These are phyloP conservation scores for Atethmia centrago DNA, from an alignment of 2,888 invertebrate genomes.

Conservation along the genomic window DNA sequence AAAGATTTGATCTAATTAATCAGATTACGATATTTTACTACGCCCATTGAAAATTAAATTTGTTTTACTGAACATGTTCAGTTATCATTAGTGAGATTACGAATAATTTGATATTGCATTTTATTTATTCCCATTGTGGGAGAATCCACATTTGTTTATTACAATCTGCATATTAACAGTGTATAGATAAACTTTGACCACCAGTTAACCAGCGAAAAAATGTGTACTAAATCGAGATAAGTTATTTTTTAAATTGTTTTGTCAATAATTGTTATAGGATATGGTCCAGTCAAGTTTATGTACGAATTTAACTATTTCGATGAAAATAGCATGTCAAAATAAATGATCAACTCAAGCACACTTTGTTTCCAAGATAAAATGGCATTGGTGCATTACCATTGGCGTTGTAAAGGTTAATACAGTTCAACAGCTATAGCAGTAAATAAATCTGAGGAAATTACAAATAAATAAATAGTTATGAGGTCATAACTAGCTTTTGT, in stretches of 20 bases:
- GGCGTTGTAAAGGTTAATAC: slow-evolving; percentile 43
- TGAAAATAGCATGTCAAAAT: slow-evolving; percentile 34
- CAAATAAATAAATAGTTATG: slow-evolving; percentile 47
- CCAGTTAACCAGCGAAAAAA: slow-evolving; percentile 7
- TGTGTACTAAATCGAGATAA: slow-evolving; percentile 2
- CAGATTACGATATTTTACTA: slow-evolving; percentile 79
- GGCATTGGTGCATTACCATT: slow-evolving; percentile 42
- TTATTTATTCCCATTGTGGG: slow-evolving; percentile 19
- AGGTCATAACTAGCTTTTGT: slow-evolving; percentile 52
- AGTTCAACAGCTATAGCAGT: slow-evolving; percentile 51
- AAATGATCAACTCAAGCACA: not conserved
- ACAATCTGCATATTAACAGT: slow-evolving; percentile 28
- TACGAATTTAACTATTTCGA: slow-evolving; percentile 22
- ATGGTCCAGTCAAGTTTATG: slow-evolving; percentile 34
- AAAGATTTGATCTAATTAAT: slow-evolving; percentile 84
- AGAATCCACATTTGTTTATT: slow-evolving; percentile 24
- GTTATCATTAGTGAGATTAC: slow-evolving; percentile 87
- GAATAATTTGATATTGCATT: slow-evolving; percentile 63
- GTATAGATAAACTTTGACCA: slow-evolving; percentile 38
- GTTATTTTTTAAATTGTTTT: slow-evolving; percentile 15
- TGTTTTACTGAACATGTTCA: slow-evolving; percentile 69
- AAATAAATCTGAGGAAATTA: slow-evolving; percentile 58
- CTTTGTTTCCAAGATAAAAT: slow-evolving; percentile 18
- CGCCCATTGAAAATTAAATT: slow-evolving; percentile 78
- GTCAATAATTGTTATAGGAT: slow-evolving; percentile 32